Evolutionary conservation across 2,113 vertebrate genomes (phyloP), one percentile per base, ranked within the genome.

Genomic region (Silurus meridionalis): DNA sequence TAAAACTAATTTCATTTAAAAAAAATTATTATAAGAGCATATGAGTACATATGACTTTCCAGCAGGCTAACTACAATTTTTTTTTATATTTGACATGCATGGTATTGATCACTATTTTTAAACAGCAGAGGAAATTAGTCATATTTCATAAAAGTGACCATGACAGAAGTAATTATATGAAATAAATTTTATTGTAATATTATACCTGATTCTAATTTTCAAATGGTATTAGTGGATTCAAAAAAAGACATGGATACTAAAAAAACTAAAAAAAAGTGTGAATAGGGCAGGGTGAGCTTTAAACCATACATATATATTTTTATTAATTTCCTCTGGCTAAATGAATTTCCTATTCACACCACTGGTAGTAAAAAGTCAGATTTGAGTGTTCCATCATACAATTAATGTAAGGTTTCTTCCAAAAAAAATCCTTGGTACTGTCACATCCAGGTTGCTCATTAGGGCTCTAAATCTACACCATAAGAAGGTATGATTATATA

Each of bases 361-460:
- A 53, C 83, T 66, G 61, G 82, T 77, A 46, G 57, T 79, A 21
- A 17, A 67, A 67, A 21, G 58, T 85, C 55, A 83, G 77, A 21
- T 46, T 55, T 52, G 14, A 52, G 63, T 11, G 14, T 19, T 79
- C 58, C 71, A 64, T 74, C 57, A 25, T 71, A 63, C 57, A 9
- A 13, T 8, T 21, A 9, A 15, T 52, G 69, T 37, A 37, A 37
- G 37, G 37, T 37, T 37, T 3, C 37, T 37, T 37, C 37, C 37
- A 37, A 37, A 37, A 58, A 25, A 37, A 17, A 46, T 60, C 10
- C 6, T 37, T 28, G 15, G n/a, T 52, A 58, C 4, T 80, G 25
- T 6, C 25, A 60, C 7, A 25, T 37, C 4, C 19, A 58, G 15
- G n/a, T 19, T 58, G n/a, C 14, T 79, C 25, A 8, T 14, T 58